Evolutionary conservation across 1,140 invertebrate species (phyloP), one percentile per base, ranked within the genome.

Genomic region (Drosophila willistoni): DNA sequence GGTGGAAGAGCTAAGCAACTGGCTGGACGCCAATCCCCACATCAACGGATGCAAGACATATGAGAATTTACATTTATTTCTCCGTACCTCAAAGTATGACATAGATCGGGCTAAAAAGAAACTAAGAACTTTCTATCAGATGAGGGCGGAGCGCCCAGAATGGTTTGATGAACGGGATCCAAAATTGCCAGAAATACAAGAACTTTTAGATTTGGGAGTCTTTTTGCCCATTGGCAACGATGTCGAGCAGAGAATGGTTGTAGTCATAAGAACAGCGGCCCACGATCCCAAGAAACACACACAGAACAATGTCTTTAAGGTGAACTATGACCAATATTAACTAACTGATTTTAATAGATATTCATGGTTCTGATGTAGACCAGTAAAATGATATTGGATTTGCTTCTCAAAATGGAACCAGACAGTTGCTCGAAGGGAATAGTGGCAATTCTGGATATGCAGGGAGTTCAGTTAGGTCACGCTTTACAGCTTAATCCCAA

Each of bases 91-190:
- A 60, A 95, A 95, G 86, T 95, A 94, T 77, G 92, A 95, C 71
- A 63, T 94, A 0, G 93, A 94, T 7, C 93, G 91, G 73, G 91
- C 94, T 0, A 94, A 95, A 76, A 86, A 65, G 29, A 95, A 95
- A 80, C 79, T 95, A 0, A 90, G 80, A 59, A 95, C 94, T 71
- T 95, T 94, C 80, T 94, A 94, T 68, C 90, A 90, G 57, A 94
- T 95, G 89, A 91, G 94, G 51, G 77, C 86, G 0, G 91, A 93
- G 51, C 76, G 93, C 29, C 90, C 93, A 0, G 94, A 95, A 81
- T 95, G 95, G 95, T 95, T 94, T 78, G 57, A 73, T 6, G 93
- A 94, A 62, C 92, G 94, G 63, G 92, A 96, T 92, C 95, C 95
- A 3, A 77, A 91, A 14, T 71, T 93, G 10, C 93, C 94, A 2